phyloP scores from a whole-genome alignment of 1,140 invertebrate species.

The Calephelis nemesis region DNA sequence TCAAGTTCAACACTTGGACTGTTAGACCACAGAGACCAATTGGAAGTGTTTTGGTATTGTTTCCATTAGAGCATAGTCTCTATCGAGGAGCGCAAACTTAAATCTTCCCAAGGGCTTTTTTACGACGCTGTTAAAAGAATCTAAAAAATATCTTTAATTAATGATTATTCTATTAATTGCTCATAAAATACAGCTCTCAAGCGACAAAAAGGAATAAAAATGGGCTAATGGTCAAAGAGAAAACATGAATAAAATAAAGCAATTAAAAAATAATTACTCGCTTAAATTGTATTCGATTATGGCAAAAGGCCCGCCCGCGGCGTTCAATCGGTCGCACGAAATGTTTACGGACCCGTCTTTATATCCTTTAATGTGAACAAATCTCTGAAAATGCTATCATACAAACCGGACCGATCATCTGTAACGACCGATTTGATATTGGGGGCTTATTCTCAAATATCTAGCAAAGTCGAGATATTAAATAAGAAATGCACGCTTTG shows the following conservation, averaged over 20 bases:
- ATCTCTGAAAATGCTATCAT: conserved; percentile 10
- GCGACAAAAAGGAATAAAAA: neutral
- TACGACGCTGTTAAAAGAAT: no score
- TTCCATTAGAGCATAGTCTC: no score
- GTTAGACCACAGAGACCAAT: no score
- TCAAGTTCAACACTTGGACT: no score
- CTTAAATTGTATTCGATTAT: conserved; percentile 9
- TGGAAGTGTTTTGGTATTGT: no score
- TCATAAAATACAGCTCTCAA: neutral
- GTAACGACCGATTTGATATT: conserved; percentile 6
- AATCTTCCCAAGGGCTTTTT: no score
- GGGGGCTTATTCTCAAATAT: neutral
- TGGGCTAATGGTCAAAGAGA: neutral
- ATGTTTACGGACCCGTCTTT: conserved; percentile 8
- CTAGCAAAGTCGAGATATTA: neutral
- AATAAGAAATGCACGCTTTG: neutral
- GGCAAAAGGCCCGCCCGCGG: conserved; percentile 2
- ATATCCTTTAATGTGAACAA: conserved; percentile 13
- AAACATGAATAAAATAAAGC: conserved; percentile 14
- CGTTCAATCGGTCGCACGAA: conserved; percentile 8
- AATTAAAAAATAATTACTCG: conserved; percentile 3
- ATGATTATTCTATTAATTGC: no score
- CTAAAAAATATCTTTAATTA: no score
- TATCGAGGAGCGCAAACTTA: no score
- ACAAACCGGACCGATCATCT: neutral